These are phyloP conservation scores for Cryptosula pallasiana DNA, from an alignment of 2,888 invertebrate genomes.

Conservation along the genomic window DNA sequence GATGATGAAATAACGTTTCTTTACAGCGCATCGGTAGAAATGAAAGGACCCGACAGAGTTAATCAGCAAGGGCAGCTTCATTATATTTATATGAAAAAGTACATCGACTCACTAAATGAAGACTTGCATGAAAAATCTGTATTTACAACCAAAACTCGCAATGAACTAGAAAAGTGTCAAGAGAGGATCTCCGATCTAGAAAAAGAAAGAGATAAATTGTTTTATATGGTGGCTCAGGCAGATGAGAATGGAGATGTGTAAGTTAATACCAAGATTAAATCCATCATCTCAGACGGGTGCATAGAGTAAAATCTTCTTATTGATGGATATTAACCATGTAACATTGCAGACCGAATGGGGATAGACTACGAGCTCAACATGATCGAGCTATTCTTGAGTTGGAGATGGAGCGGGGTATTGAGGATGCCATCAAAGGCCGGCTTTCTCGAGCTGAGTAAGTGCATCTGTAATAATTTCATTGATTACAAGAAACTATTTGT, in stretches of 20 bases:
- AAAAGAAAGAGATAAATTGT: conserved; percentile 19
- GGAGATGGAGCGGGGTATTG: conserved; percentile 40
- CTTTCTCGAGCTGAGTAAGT: conserved; percentile 2
- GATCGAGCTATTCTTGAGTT: conserved; percentile 41
- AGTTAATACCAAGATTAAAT: too few relatives aligned
- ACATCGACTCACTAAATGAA: conserved; percentile 16
- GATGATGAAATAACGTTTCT: too few relatives aligned
- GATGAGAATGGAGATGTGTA: conserved; percentile 18
- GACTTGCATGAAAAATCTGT: conserved; percentile 20
- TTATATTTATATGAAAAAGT: conserved; percentile 22
- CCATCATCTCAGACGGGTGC: too few relatives aligned
- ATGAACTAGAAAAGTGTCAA: conserved; percentile 22
- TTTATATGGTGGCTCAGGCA: not conserved
- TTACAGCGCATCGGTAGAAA: not conserved
- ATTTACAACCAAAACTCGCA: not conserved
- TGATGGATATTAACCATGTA: too few relatives aligned
- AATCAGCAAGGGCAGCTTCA: conserved; percentile 10
- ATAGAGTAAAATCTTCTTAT: too few relatives aligned
- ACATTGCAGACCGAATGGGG: conserved; percentile 39
- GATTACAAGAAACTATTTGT: too few relatives aligned
- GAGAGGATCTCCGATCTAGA: conserved; percentile 22
- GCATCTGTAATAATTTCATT: too few relatives aligned
- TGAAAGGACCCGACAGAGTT: not conserved
- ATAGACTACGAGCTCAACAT: conserved; percentile 41
- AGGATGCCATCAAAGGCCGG: conserved; percentile 33